phyloP scores from a whole-genome alignment of 2,113 vertebrate species.

The Apodemus sylvaticus region DNA sequence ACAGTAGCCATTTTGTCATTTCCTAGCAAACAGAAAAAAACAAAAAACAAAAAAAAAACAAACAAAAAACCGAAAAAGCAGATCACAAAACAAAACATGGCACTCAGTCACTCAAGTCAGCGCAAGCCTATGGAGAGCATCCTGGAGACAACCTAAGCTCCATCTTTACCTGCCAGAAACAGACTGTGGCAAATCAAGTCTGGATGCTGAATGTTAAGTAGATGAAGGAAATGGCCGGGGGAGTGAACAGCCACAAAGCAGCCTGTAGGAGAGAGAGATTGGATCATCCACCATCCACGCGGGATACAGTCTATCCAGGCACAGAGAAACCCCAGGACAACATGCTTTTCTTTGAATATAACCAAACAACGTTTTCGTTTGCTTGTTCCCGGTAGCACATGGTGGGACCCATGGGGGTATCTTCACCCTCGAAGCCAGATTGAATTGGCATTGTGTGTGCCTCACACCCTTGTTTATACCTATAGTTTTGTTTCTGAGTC shows the following conservation, averaged over 20 bases:
- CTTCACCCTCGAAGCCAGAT: background rate
- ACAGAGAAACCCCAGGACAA: slow-evolving; percentile 17
- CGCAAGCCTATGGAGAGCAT: background rate
- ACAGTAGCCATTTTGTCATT: slow-evolving; percentile 78
- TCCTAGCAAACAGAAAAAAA: slow-evolving; percentile 73
- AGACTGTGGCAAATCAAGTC: slow-evolving; percentile 94
- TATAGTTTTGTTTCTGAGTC: slow-evolving; percentile 41
- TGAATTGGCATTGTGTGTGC: background rate
- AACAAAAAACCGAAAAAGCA: slow-evolving; percentile 16
- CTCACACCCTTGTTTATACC: background rate
- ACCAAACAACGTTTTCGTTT: slow-evolving; percentile 36
- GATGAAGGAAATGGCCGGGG: slow-evolving; percentile 92
- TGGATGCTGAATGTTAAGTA: slow-evolving; percentile 94
- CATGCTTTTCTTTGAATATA: background rate
- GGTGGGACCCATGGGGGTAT: background rate
- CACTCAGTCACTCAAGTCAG: background rate
- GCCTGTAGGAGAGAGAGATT: slow-evolving; percentile 85
- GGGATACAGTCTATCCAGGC: background rate
- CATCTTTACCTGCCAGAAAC: slow-evolving; percentile 91
- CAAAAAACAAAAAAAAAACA: slow-evolving; percentile 59
- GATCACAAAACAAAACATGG: slow-evolving; percentile 59
- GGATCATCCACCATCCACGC: background rate
- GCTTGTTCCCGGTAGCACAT: background rate
- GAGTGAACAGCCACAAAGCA: slow-evolving; percentile 93
- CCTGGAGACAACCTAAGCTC: background rate